Conservation (phyloP, 1,140 invertebrate species). For the Branchinecta lindahli region DNA sequence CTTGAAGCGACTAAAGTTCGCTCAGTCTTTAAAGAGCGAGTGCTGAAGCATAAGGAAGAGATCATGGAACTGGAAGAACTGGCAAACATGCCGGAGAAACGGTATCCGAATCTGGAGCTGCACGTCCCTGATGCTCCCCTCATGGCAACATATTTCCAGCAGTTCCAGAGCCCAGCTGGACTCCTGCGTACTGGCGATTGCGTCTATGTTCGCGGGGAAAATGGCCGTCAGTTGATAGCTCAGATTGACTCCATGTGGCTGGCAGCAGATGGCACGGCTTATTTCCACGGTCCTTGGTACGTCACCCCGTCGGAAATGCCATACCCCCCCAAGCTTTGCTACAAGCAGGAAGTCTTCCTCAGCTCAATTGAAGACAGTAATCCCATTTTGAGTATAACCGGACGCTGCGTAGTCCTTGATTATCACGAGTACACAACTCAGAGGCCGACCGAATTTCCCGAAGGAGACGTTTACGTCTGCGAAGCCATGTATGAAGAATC, state of each 20-base stretch:
- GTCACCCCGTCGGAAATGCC: constrained; percentile 71
- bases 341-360: constrained; percentile 84
- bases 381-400: constrained; percentile 73
- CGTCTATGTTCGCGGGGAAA: constrained; percentile 76
- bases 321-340: constrained; percentile 55
- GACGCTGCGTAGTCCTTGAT: constrained; percentile 77
- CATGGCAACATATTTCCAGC: constrained; percentile 64
- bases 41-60: constrained; percentile 80
- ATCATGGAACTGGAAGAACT: constrained; percentile 62
- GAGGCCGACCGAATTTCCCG: constrained; percentile 81
- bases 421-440: constrained; percentile 77
- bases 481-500: constrained; percentile 83
- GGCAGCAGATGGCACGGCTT: constrained; percentile 68
- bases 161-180: constrained; percentile 69
- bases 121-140: neutral
- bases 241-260: constrained; percentile 89
- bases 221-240: constrained; percentile 71
- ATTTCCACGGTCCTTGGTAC: constrained; percentile 85
- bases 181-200: constrained; percentile 79
- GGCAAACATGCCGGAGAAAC: constrained; percentile 22
- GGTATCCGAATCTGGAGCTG: neutral
- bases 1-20: constrained; percentile 70
- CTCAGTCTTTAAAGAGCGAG: constrained; percentile 79
- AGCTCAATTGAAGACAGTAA: constrained; percentile 82
- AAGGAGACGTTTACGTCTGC: constrained; percentile 83